Evolutionary conservation across 2,888 invertebrate genomes (phyloP).

Genomic region (Mayetiola destructor): DNA sequence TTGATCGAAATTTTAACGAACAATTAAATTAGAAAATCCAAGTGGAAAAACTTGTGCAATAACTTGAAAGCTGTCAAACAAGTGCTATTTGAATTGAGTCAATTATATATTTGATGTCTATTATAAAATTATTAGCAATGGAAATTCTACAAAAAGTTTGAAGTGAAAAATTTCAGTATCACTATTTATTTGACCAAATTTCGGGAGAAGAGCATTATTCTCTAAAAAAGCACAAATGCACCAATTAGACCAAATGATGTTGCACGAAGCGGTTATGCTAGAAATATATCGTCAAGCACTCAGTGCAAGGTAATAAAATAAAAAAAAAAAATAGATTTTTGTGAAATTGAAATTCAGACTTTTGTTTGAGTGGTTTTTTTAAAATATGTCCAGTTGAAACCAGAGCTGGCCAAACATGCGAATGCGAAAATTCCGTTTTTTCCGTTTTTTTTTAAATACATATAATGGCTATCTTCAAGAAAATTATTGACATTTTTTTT

Average conservation of each 20-base stretch:
- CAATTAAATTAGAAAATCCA: not conserved
- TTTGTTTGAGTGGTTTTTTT: not conserved
- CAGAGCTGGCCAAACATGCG: not conserved
- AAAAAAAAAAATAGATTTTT: no score
- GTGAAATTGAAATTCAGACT: not conserved
- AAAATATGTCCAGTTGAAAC: not conserved
- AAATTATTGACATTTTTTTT: no score
- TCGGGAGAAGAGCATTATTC: not conserved
- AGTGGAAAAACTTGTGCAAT: not conserved
- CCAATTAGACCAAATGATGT: constrained; percentile 30
- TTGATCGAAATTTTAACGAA: not conserved
- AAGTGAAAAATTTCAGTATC: not conserved
- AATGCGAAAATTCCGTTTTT: not conserved
- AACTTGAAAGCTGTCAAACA: not conserved
- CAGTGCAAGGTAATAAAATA: constrained; percentile 33
- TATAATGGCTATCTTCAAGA: not conserved
- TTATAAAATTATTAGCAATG: no score
- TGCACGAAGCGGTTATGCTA: constrained; percentile 37
- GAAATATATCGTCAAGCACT: constrained; percentile 37
- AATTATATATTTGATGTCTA: no score
- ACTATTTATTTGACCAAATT: not conserved
- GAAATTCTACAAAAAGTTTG: not conserved
- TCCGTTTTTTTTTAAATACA: not conserved
- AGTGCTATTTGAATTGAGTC: no score
- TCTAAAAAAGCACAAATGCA: constrained; percentile 14